Base-by-base conservation (phyloP, 2,797 vertebrate genomes). In the Ceryle rudis region DNA sequence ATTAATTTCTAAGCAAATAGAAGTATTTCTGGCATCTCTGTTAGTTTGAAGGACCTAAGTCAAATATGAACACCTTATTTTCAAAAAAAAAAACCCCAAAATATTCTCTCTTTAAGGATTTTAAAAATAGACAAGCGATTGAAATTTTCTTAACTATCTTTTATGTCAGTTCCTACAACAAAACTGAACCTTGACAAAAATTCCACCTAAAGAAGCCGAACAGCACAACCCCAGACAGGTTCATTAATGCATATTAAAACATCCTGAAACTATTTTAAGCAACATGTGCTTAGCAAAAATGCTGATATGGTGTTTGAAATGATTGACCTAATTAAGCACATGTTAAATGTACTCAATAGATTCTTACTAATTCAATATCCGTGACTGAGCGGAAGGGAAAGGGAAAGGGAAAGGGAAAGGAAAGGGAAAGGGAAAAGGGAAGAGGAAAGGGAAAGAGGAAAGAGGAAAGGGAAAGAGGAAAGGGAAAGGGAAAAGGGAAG, bases 291-390 rank as follows among this genome's bases (percentile, higher is more conserved):
- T 39, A 51, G 75, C 33, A 89, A 66, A 95, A 94, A 60, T 73
- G 86, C 90, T 90, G 71, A 80, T 16, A 74, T 10, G 16, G 35
- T 88, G 90, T 86, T 88, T 93, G 47, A 89, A 96, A 84, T 44
- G n/a, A 95, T 86, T 85, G 89, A 93, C 85, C 69, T 89, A 86
- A 96, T 95, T 96, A 97, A 87, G 70, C 41, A 74, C 69, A 83
- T 52, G 61, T 93, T 89, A 84, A 89, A 95, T 55, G 47, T 79
- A 74, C 71, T 93, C 82, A 94, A 70, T 21, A 93, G 92, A 92
- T 93, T 88, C 66, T 73, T 85, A 82, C 65, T 70, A 75, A 79
- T 87, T 77, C 60, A 93, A 79, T 89, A 91, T 79, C 62, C 61
- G 81, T 44, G 58, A 82, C 49, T 83, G 64, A 80, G 77, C 23